A percentile compares a stretch with the other conserved stretches of the same genome.
Evolutionary conservation across 2,797 vertebrate species (phyloP).

Genomic region (Zalophus californianus): DNA sequence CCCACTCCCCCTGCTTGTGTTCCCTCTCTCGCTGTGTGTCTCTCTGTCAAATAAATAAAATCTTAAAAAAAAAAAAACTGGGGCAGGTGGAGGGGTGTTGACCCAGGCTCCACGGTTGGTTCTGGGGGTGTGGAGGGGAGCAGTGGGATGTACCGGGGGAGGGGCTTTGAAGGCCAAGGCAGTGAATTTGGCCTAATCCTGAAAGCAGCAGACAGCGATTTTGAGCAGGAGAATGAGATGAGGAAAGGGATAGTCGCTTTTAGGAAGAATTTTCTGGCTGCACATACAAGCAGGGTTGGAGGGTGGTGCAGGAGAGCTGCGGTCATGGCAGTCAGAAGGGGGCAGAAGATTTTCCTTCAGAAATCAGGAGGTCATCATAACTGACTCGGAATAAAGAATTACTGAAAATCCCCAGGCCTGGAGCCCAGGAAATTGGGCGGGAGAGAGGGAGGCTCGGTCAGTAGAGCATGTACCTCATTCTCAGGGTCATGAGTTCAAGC

Average conservation of each 20-base stretch:
- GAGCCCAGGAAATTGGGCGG: neutral
- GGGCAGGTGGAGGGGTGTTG: neutral
- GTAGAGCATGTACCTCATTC: neutral
- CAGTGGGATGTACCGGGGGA: no score
- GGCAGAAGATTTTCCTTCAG: neutral
- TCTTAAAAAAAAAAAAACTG: no score
- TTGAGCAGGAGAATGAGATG: neutral
- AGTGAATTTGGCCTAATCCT: neutral
- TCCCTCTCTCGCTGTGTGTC: no score
- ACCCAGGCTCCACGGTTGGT: neutral
- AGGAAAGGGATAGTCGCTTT: neutral
- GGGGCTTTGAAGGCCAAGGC: neutral
- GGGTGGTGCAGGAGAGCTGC: no score
- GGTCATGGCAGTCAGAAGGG: neutral
- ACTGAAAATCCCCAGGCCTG: neutral
- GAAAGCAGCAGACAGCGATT: neutral
- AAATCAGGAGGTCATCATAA: neutral
- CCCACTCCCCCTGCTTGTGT: no score
- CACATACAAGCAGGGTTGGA: neutral
- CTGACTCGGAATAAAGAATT: neutral
- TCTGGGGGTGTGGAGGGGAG: neutral
- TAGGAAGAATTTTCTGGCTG: neutral
- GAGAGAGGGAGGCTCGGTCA: neutral
- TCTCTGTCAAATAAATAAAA: no score
- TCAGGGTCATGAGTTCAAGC: neutral